A percentile compares a stretch with the other conserved stretches of the same genome.
Evolutionary conservation across 2,113 vertebrate species (phyloP).

Genomic region (Thamnaconus septentrionalis): DNA sequence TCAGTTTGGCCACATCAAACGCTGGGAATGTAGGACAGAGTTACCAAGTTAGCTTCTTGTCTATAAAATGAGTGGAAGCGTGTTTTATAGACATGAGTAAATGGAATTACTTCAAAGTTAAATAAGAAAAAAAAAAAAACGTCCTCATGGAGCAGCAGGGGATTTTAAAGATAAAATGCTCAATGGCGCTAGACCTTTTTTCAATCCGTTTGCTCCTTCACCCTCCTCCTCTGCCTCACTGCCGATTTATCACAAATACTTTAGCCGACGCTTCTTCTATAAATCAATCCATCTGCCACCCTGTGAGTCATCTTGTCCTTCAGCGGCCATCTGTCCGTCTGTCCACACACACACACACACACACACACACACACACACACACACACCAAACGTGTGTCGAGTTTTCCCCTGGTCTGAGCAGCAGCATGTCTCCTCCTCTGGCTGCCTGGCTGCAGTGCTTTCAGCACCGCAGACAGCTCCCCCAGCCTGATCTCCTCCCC

Average conservation of each 20-base stretch:
- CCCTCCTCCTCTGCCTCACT: neutral
- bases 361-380: too few relatives aligned
- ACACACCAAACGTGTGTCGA: neutral
- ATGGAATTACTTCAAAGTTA: too few relatives aligned
- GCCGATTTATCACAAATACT: conserved; percentile 7
- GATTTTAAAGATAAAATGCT: neutral
- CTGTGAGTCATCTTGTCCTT: neutral
- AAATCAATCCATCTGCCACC: conserved; percentile 22
- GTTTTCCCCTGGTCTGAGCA: conserved; percentile 7
- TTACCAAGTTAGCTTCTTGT: too few relatives aligned
- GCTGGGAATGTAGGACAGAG: too few relatives aligned
- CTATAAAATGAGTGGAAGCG: too few relatives aligned
- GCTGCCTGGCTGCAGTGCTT: conserved; percentile 18
- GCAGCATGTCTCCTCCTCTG: neutral
- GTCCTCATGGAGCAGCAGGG: neutral
- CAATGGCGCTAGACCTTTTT: neutral
- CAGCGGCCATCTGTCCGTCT: conserved; percentile 2
- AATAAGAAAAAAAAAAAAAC: too few relatives aligned
- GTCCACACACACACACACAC: neutral
- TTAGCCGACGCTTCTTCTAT: neutral
- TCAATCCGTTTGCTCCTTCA: neutral
- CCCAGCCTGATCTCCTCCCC: conserved; percentile 32
- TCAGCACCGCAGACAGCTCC: conserved; percentile 71
- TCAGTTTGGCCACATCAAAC: too few relatives aligned
- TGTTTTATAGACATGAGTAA: too few relatives aligned